Base-by-base conservation (phyloP, 2,888 invertebrate species). In the Stramonita haemastoma region DNA sequence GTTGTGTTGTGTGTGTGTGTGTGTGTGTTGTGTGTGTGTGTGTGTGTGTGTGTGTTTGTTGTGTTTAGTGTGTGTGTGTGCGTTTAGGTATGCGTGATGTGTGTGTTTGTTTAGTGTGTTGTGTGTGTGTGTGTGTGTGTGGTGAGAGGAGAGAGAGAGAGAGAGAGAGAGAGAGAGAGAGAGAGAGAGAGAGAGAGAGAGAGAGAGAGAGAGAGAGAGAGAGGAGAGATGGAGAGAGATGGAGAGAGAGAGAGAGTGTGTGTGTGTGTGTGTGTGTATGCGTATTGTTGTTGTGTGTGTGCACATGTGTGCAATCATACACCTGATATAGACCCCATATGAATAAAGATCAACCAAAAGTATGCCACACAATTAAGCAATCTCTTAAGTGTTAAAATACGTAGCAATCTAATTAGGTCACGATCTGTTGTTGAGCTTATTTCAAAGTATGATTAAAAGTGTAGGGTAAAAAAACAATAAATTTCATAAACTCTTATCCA, bases 71-170 rank as follows among this genome's bases (percentile, higher is more conserved):
- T n/a, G n/a, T n/a, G n/a, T n/a, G n/a, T n/a, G n/a, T n/a, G n/a
- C n/a, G n/a, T n/a, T n/a, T n/a, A n/a, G n/a, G n/a, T n/a, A n/a
- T n/a, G n/a, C n/a, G n/a, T n/a, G n/a, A n/a, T n/a, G n/a, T n/a
- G n/a, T n/a, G n/a, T n/a, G n/a, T n/a, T n/a, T n/a, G n/a, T n/a
- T n/a, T n/a, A n/a, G n/a, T n/a, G n/a, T n/a, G n/a, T n/a, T n/a
- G n/a, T n/a, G n/a, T n/a, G n/a, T n/a, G n/a, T n/a, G n/a, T n/a
- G n/a, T n/a, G n/a, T n/a, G n/a, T n/a, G n/a, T n/a, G n/a, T n/a
- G n/a, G n/a, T n/a, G n/a, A n/a, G 70, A 26, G 70, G 70, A 70
- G 70, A 70, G 70, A 70, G 70, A 70, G 70, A 70, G 70, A 70
- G 70, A 70, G 70, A 15, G 22, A 19, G 70, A 15, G 70, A 19